Percentiles rank a stretch among this genome's conserved stretches.
Evolutionary conservation across 2,888 invertebrate genomes (phyloP).

Genomic region (Tenthredo mesomela): DNA sequence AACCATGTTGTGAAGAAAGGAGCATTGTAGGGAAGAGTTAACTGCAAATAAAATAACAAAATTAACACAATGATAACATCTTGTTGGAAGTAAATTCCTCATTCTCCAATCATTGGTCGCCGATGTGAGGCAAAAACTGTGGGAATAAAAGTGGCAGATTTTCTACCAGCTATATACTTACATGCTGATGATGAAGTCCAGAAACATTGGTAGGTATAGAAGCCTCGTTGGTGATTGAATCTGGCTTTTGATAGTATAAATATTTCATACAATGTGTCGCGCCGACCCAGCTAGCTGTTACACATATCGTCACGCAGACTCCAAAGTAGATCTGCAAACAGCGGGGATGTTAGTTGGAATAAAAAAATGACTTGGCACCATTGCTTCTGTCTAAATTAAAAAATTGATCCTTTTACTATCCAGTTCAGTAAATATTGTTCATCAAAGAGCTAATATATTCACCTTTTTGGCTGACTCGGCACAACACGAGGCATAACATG

Average conservation of each 20-base stretch:
- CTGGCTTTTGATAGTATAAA: constrained; percentile 84
- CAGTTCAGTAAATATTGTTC: constrained; percentile 18
- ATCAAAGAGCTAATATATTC: constrained; percentile 52
- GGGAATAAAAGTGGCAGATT: background rate
- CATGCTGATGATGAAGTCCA: constrained; percentile 77
- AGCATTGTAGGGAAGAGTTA: constrained; percentile 85
- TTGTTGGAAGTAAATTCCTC: background rate
- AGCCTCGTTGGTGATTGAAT: constrained; percentile 61
- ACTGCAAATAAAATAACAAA: constrained; percentile 74
- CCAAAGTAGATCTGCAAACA: constrained; percentile 91
- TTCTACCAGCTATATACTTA: constrained; percentile 65
- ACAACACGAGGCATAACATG: constrained; percentile 88
- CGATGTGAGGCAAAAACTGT: background rate
- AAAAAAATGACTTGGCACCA: background rate
- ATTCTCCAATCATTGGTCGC: background rate
- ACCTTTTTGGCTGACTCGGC: constrained; percentile 92
- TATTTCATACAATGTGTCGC: constrained; percentile 96
- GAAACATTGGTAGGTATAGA: constrained; percentile 64
- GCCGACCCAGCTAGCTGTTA: constrained; percentile 95
- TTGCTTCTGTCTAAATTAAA: background rate
- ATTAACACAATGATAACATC: background rate
- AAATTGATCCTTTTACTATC: background rate
- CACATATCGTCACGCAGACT: constrained; percentile 90
- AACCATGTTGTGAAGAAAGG: constrained; percentile 98
- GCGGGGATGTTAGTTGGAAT: background rate